Evolutionary conservation across 2,113 vertebrate species (phyloP), one percentile per base, ranked within the genome.

Genomic region (Gobius niger): DNA sequence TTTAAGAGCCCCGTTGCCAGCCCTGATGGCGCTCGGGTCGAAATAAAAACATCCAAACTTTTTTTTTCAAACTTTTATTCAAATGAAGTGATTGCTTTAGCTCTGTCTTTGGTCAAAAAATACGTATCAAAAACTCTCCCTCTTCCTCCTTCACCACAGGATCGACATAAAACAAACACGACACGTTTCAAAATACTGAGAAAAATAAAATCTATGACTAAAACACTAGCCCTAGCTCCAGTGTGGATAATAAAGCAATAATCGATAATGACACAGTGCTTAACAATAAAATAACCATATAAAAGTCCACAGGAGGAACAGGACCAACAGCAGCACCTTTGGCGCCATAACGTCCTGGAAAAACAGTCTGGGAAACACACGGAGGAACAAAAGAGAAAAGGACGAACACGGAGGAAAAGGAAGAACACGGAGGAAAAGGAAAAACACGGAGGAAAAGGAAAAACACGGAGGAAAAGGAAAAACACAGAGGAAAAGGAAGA

Each of bases 211-310:
- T 53, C 65, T 78, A 64, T 70, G 66, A 83, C 65, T 73, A 73
- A 34, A 73, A 88, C 78, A 82, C 82, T 76, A 76, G 64, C 80
- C 82, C 84, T 80, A 86, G 77, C 92, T 96, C 95, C 94, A 96
- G 95, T 96, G 95, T 95, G 95, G 93, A 92, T 87, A 85, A 90
- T 80, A 89, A 82, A 87, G 59, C 70, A 80, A 89, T 83, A 89
- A 7, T 85, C 78, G 79, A 77, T 86, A 75, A 75, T 80, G 82
- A 81, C 75, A 75, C 92, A 93, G 94, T 95, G 94, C 93, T 94
- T 89, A 83, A 92, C 89, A 90, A 85, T 79, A 89, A 85, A 69
- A 60, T 42, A 60, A 34, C 7, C 7, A 6, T 57, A 57, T n/a
- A 56, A 54, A 54, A 24, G 10, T 60, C 90, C 92, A 93, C 89